Percentiles rank a stretch among this genome's conserved stretches.
These are phyloP conservation scores for Phytoseiulus persimilis DNA, from an alignment of 2,888 invertebrate genomes.

Conservation along the genomic window DNA sequence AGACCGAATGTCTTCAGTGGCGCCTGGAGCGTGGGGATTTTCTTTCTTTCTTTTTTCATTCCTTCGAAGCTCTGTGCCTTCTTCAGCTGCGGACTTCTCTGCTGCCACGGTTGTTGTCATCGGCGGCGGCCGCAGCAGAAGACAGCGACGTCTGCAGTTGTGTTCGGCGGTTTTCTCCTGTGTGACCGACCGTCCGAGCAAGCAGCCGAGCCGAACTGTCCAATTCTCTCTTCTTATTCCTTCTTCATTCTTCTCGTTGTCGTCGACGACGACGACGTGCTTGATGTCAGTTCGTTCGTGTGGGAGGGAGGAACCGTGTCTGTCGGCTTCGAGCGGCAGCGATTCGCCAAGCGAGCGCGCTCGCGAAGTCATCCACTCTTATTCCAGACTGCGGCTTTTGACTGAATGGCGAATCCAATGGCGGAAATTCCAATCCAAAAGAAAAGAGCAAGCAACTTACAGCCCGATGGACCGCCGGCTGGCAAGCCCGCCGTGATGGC, in stretches of 20 bases:
- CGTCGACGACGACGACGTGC: background rate
- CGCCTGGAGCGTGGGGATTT: background rate
- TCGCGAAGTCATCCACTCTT: background rate
- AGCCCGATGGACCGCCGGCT: background rate
- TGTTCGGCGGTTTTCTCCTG: background rate
- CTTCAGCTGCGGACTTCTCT: background rate
- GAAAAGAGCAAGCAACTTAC: background rate
- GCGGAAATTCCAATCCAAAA: background rate
- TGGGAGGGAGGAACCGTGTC: background rate
- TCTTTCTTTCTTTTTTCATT: background rate
- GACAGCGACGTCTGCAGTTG: background rate
- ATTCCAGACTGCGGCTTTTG: background rate
- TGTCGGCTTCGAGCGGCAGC: background rate
- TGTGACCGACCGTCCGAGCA: background rate
- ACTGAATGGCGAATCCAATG: background rate
- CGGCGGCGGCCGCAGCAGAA: background rate
- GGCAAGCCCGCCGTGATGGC: background rate
- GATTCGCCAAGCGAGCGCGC: too few relatives aligned
- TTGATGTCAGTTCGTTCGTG: conserved; percentile 5
- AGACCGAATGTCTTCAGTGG: background rate
- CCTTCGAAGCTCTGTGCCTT: background rate
- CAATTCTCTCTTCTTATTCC: background rate
- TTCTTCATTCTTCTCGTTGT: background rate
- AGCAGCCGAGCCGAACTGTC: background rate
- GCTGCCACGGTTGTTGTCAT: background rate